Base-by-base conservation (phyloP, 2,113 vertebrate species). In the Sclerurus mexicanus region DNA sequence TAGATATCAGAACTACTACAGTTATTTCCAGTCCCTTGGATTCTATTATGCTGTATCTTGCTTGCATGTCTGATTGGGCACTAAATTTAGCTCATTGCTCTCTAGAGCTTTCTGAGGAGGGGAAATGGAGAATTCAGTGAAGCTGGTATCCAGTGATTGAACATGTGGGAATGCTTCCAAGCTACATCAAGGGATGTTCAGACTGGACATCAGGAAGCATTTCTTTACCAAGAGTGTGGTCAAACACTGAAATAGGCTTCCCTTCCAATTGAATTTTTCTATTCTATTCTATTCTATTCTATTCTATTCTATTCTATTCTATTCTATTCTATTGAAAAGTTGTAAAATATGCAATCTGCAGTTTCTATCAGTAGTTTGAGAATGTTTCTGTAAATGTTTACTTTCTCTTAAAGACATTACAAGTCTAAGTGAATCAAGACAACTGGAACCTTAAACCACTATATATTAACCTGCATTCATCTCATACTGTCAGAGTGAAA, bases 21-120 rank as follows among this genome's bases (percentile, higher is more conserved):
- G n/a, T 67, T 59, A 71, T 46, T 86, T 83, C 13, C 12, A 63
- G 18, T 69, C 12, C 23, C 10, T 73, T 60, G 4, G 14, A 58
- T 87, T 20, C 11, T 66, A 10, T 80, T 76, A 27, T 69, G 10
- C 23, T 79, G 2, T 37, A 49, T 30, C n/a, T 42, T 55, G 10
- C 9, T 71, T 6, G 1, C 0, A 0, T 17, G 3, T 69, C 24
- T 74, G 16, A 52, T 7, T 50, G 8, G 56, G 49, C n/a, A 58
- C 9, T 18, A 56, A 60, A 92, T 86, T 53, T 80, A 25, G 7
- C 64, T 49, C 27, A 31, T 30, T 64, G 3, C 5, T 85, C 16
- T 31, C 14, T 50, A 39, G 4, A 71, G 19, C 27, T 66, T 66
- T 16, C 33, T 58, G 55, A 60, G 5, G 39, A 68, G 9, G 6